Percentiles rank a stretch among this genome's conserved stretches.
These are phyloP conservation scores for Euleptes europaea DNA, from an alignment of 2,113 vertebrate species.

Conservation along the genomic window DNA sequence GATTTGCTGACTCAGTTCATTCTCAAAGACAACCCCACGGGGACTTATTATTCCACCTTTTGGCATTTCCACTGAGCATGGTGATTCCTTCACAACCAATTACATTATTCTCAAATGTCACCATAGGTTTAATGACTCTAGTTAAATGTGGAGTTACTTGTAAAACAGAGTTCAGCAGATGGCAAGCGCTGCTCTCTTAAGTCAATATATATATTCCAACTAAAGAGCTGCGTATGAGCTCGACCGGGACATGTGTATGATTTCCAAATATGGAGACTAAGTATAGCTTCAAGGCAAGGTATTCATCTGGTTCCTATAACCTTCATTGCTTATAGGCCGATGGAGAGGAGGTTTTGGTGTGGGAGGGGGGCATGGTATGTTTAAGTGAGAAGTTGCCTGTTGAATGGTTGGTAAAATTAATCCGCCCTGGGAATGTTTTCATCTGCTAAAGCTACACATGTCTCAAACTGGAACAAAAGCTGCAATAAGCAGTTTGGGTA, in stretches of 20 bases:
- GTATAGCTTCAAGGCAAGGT: not conserved
- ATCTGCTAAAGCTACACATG: not conserved
- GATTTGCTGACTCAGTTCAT: slow-evolving; percentile 71
- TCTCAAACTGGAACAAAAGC: not conserved
- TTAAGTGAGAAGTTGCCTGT: not conserved
- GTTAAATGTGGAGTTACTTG: slow-evolving; percentile 49
- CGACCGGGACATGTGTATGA: not conserved
- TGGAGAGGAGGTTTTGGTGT: not conserved
- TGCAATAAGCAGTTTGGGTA: not conserved
- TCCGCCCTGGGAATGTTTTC: not conserved
- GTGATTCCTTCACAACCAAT: slow-evolving; percentile 64
- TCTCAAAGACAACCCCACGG: slow-evolving; percentile 4
- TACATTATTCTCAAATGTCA: slow-evolving; percentile 61
- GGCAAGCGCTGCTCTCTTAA: slow-evolving; percentile 19
- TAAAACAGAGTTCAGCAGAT: not conserved
- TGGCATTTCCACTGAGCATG: slow-evolving; percentile 39
- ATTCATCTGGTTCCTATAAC: not conserved
- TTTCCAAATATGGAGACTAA: not conserved
- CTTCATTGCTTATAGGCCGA: not conserved
- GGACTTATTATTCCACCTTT: slow-evolving; percentile 51
- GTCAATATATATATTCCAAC: not conserved
- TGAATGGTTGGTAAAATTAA: not conserved
- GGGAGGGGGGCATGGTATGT: not conserved
- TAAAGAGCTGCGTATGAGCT: slow-evolving; percentile 11
- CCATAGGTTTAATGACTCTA: slow-evolving; percentile 54